phyloP scores from a whole-genome alignment of 2,797 vertebrate genomes.

The Merluccius polli region DNA sequence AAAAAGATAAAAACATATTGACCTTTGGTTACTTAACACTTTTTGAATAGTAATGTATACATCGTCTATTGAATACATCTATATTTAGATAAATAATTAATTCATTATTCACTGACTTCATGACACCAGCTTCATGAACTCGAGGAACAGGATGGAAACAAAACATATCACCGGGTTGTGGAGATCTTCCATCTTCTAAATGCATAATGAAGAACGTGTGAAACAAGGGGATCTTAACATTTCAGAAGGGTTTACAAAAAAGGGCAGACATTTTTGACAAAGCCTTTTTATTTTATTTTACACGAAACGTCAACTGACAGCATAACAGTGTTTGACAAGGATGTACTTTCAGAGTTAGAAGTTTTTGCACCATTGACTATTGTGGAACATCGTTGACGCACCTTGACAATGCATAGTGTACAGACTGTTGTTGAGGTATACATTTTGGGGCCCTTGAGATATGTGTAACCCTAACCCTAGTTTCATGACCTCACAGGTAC shows the following conservation, averaged over 20 bases:
- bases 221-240: background rate
- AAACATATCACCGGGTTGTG: background rate
- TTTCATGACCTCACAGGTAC: constrained; percentile 59
- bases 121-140: too few relatives aligned
- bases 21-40: background rate
- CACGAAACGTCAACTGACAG: constrained; percentile 71
- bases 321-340: constrained; percentile 67
- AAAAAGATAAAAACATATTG: background rate
- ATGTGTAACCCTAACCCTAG: constrained; percentile 45
- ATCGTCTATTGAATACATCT: background rate
- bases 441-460: constrained; percentile 67
- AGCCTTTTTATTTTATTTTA: constrained; percentile 60
- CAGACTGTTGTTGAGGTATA: constrained; percentile 71
- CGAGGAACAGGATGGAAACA: background rate
- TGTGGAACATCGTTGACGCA: constrained; percentile 63
- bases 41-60: background rate
- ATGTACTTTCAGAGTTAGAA: constrained; percentile 57
- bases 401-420: constrained; percentile 72
- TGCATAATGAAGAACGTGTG: background rate
- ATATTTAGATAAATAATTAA: background rate
- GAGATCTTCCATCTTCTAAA: background rate
- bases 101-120: background rate
- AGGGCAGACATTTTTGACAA: constrained; percentile 51
- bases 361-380: constrained; percentile 64
- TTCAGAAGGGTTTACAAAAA: constrained; percentile 20